These are phyloP conservation scores for Andrena fulva DNA, from an alignment of 2,888 invertebrate genomes.

Conservation along the genomic window DNA sequence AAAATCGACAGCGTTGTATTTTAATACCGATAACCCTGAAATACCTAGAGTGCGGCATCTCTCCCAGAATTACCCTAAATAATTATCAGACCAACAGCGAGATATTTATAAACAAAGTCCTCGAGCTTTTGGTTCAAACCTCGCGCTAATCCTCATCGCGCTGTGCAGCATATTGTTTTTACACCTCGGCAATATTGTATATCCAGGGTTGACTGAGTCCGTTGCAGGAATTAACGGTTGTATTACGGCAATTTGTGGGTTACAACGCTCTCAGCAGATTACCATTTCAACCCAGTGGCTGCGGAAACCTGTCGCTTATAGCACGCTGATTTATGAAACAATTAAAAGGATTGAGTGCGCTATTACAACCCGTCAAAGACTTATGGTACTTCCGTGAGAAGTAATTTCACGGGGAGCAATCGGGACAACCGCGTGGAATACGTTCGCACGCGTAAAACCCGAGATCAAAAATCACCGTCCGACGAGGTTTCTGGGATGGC, in stretches of 20 bases:
- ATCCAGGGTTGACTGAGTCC: background rate
- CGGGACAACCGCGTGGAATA: conserved; percentile 11
- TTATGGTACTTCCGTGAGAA: conserved; percentile 36
- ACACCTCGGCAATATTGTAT: background rate
- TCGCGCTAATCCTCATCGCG: background rate
- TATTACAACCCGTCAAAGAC: conserved; percentile 27
- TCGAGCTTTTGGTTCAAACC: background rate
- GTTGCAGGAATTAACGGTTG: conserved; percentile 1
- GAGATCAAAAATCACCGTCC: conserved; percentile 1
- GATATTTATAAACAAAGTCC: background rate
- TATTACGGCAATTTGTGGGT: conserved; percentile 21
- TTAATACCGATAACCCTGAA: too few species aligned
- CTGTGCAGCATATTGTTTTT: too few species aligned
- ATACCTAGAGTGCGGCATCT: too few species aligned
- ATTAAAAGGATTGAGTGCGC: conserved; percentile 44
- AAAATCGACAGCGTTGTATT: too few species aligned
- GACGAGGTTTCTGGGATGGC: background rate
- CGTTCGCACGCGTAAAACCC: conserved; percentile 1
- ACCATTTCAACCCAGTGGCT: conserved; percentile 11
- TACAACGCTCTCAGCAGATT: conserved; percentile 4
- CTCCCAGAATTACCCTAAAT: background rate
- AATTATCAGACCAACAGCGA: background rate
- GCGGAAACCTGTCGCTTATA: conserved; percentile 19
- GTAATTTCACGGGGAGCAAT: conserved; percentile 19
- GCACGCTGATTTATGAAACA: conserved; percentile 45